phyloP scores from a whole-genome alignment of 2,888 invertebrate genomes.

The Leistus spinibarbis region DNA sequence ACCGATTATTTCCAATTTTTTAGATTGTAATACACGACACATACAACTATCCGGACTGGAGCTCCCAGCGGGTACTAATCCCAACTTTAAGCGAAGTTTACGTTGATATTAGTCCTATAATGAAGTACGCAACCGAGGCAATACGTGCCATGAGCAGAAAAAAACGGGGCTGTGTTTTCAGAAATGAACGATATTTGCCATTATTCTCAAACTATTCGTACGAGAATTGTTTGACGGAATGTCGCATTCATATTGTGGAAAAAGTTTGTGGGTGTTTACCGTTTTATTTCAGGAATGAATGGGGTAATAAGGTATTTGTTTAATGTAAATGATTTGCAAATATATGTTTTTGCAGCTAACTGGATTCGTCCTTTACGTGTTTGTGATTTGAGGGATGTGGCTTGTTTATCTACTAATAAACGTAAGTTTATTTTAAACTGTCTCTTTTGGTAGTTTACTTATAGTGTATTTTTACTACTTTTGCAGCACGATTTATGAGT shows the following conservation, averaged over 20 bases:
- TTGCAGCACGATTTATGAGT: conserved; percentile 48
- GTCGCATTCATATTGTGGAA: conserved; percentile 60
- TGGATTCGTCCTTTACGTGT: conserved; percentile 8
- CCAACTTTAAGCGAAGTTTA: conserved; percentile 64
- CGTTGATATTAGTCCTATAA: conserved; percentile 67
- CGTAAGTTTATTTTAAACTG: too few species aligned
- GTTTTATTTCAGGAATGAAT: conserved; percentile 59
- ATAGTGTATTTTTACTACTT: conserved; percentile 8
- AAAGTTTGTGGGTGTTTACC: conserved; percentile 67
- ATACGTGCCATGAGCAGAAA: conserved; percentile 59
- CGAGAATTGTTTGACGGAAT: conserved; percentile 69
- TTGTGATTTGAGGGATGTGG: conserved; percentile 12
- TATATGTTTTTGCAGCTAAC: conserved; percentile 32
- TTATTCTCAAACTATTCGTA: conserved; percentile 62
- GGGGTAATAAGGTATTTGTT: conserved; percentile 48
- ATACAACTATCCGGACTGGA: conserved; percentile 68
- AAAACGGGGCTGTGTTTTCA: conserved; percentile 65
- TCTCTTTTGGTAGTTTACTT: not conserved
- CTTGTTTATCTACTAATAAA: conserved; percentile 19
- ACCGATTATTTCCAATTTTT: not conserved
- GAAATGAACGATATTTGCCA: conserved; percentile 60
- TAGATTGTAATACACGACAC: conserved; percentile 69
- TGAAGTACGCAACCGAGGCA: conserved; percentile 66
- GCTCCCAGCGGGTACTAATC: conserved; percentile 66
- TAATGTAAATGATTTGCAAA: not conserved